Conservation (phyloP, 2,888 invertebrate genomes). For the Gastracanthus pulcherrimus region DNA sequence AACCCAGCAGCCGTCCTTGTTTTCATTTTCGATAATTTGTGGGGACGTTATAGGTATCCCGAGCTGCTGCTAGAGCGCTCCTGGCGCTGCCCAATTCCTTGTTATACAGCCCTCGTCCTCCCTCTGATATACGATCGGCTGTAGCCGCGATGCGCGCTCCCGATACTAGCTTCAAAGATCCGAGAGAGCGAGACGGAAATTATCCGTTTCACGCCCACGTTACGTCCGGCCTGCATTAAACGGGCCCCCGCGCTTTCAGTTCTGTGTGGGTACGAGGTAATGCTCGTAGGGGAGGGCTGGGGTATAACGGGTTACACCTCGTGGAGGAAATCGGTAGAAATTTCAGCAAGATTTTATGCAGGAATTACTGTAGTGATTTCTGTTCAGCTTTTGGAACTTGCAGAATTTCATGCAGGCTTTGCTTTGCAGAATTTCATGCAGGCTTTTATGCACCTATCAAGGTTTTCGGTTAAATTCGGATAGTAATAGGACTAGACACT, state of each 20-base stretch:
- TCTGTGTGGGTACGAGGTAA: neutral
- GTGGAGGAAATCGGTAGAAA: too few species aligned
- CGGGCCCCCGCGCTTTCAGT: conserved; percentile 27
- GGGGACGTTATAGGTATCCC: conserved; percentile 62
- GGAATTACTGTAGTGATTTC: too few species aligned
- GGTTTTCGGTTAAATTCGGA: too few species aligned
- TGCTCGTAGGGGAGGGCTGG: too few species aligned
- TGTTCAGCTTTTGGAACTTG: too few species aligned
- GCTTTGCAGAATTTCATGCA: too few species aligned
- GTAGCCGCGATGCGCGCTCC: conserved; percentile 58
- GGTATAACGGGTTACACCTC: too few species aligned
- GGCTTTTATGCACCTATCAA: too few species aligned
- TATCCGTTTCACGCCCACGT: conserved; percentile 74
- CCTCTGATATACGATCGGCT: conserved; percentile 73
- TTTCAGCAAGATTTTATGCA: too few species aligned
- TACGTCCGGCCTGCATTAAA: conserved; percentile 21
- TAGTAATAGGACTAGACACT: too few species aligned
- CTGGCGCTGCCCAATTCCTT: conserved; percentile 58
- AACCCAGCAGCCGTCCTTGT: conserved; percentile 68
- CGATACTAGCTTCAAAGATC: neutral
- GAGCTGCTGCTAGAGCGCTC: too few species aligned
- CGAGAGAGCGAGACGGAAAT: conserved; percentile 65
- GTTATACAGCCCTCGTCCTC: neutral
- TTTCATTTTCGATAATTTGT: conserved; percentile 73
- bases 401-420: too few species aligned